These are phyloP conservation scores for Apostichopus leukothele DNA, from an alignment of 53 echinoderm and acorn worm genomes.

Conservation along the genomic window DNA sequence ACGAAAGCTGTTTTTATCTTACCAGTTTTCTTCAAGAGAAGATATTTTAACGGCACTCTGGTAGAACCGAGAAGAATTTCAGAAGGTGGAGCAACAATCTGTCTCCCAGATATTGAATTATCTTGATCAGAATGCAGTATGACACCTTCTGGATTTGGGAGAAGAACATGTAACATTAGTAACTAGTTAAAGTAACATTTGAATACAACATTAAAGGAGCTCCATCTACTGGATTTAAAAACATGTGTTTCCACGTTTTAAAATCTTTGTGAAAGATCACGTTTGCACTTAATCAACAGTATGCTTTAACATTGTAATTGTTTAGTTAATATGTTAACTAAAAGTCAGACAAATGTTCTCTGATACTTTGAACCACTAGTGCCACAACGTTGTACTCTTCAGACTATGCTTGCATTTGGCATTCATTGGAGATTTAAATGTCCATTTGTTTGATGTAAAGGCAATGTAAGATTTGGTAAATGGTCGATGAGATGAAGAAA, in stretches of 20 bases:
- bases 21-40: constrained; percentile 90
- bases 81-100: constrained; percentile 65
- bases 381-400: neutral
- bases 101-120: neutral
- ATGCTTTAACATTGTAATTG: neutral
- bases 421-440: neutral
- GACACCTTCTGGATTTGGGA: too few species aligned
- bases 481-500: too few species aligned
- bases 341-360: neutral
- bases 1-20: neutral
- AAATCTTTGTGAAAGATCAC: too few species aligned
- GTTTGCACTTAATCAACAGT: neutral
- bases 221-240: too few species aligned
- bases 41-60: constrained; percentile 66
- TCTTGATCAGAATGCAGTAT: neutral
- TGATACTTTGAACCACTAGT: neutral
- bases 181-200: too few species aligned
- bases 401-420: neutral
- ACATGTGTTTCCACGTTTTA: too few species aligned
- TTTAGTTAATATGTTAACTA: neutral
- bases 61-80: constrained; percentile 73
- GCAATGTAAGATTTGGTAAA: neutral
- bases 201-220: too few species aligned
- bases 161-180: too few species aligned
- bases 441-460: neutral